Evolutionary conservation across 2,797 vertebrate species (phyloP), one percentile per base, ranked within the genome.

Genomic region (Anguilla anguilla): DNA sequence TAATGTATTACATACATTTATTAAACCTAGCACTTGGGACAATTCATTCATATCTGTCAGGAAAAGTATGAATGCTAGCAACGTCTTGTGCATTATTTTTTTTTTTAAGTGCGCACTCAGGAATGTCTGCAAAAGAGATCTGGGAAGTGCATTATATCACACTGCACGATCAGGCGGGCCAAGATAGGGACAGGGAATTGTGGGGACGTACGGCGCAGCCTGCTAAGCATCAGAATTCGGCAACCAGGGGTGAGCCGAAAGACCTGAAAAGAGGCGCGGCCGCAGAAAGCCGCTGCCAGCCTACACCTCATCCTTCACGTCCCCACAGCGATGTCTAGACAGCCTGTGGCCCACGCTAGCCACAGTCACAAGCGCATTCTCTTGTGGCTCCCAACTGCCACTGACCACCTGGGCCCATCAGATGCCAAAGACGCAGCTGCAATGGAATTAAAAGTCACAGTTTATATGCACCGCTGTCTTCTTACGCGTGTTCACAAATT

Each of bases 301-400:
- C 64, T 87, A 86, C 74, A 84, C 88, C 87, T 92, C 90, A 92
- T 92, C 90, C 89, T 91, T 95, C 93, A 94, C 94, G 92, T 93
- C 90, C 35, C 55, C 31, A 61, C 28, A 19, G 57, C 19, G 15
- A 91, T 93, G 93, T 95, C 94, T 94, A 94, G 95, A 95, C 92
- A 86, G 91, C 88, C 91, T 92, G 72, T 87, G 92, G 92, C 85
- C 90, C 87, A 89, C 86, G 85, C 84, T 89, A 89, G 90, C 89
- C 89, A 57, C 91, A 89, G 86, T 86, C 89, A 85, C 83, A 59
- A 84, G 61, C 84, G 25, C 28, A 59, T 57, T 51, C 22, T 87
- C 46, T 72, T 64, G 22, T 55, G 49, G 46, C 82, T 84, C 25
- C 84, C 79, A 83, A 64, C 19, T 59, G 59, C 46, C 43, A n/a